Percentiles rank a stretch among this genome's conserved stretches.
phyloP scores from a whole-genome alignment of 2,888 invertebrate genomes.

The Hypselothyrea guttata region DNA sequence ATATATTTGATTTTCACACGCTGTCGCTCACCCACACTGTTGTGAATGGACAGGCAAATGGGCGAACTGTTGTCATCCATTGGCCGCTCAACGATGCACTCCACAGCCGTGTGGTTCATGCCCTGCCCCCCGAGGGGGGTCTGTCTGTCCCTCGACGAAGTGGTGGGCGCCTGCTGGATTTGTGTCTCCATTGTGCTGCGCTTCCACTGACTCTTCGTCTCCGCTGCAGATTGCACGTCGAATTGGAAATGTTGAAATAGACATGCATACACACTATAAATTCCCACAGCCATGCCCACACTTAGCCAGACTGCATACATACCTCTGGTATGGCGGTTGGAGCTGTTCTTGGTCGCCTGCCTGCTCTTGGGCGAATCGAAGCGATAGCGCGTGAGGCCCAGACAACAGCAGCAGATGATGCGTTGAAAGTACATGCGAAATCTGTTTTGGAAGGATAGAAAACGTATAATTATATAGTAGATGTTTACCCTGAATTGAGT shows the following conservation, averaged over 20 bases:
- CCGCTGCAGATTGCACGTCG: constrained; percentile 50
- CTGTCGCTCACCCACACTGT: constrained; percentile 60
- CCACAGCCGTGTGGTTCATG: constrained; percentile 43
- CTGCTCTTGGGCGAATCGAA: constrained; percentile 68
- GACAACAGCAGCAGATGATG: constrained; percentile 86
- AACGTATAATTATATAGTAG: background rate
- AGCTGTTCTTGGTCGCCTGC: constrained; percentile 62
- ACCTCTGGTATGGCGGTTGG: constrained; percentile 62
- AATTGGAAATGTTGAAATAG: background rate
- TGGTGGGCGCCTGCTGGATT: constrained; percentile 68
- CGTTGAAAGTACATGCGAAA: constrained; percentile 88
- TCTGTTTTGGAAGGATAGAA: constrained; percentile 81
- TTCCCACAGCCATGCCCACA: no score
- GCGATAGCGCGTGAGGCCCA: constrained; percentile 60
- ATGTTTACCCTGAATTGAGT: no score
- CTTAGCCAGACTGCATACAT: constrained; percentile 16
- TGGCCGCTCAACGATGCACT: constrained; percentile 60
- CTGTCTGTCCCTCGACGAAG: constrained; percentile 41
- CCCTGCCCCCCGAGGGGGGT: constrained; percentile 10
- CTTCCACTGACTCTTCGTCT: constrained; percentile 77
- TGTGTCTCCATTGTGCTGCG: constrained; percentile 81
- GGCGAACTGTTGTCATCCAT: constrained; percentile 60
- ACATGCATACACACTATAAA: background rate
- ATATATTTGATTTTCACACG: constrained; percentile 76
- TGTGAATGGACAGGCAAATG: constrained; percentile 69